Evolutionary conservation across 2,113 vertebrate species (phyloP), one percentile per base, ranked within the genome.

Genomic region (Ictidomys tridecemlineatus): DNA sequence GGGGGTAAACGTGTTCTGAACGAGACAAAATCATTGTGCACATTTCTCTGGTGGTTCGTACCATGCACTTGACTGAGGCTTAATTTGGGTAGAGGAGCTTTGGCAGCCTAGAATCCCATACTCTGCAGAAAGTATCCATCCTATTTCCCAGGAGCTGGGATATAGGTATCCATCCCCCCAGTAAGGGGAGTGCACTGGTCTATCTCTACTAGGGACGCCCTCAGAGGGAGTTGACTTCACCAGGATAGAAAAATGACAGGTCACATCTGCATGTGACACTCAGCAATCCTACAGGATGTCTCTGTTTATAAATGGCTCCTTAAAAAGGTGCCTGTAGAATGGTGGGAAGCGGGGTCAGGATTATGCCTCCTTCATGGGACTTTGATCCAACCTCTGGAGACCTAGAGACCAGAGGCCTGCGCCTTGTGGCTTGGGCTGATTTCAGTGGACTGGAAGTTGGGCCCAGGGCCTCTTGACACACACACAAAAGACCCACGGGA

Each of bases 151-250:
- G 0, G 2, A 16, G 61, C 34, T 13, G 12, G 69, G 63, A 1
- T 4, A 34, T 4, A 1, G 63, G 16, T 56, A 63, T 5, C 73
- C 67, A 30, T 67, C n/a, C 20, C 56, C 20, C 16, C 56, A 0
- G 24, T 18, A 17, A 63, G 39, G 63, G 45, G 73, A 32, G 78
- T 1, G 8, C 2, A 34, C 34, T 20, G n/a, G 69, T 13, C 10
- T 13, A 24, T 16, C 26, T 53, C 20, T 13, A 13, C 24, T 8
- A 26, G 18, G 1, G 13, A 65, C 3, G 0, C 77, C 24, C 42
- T 61, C 12, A 0, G 4, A 4, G 13, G 6, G 39, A 34, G 67
- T 1, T 1, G 45, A 4, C 7, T 8, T 30, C 1, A 8, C 8
- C 42, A 2, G 2, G 17, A 34, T 10, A 86, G 42, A 4, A 34